Evolutionary conservation across 2,113 vertebrate genomes (phyloP).

Genomic region (Oryzias woworae): DNA sequence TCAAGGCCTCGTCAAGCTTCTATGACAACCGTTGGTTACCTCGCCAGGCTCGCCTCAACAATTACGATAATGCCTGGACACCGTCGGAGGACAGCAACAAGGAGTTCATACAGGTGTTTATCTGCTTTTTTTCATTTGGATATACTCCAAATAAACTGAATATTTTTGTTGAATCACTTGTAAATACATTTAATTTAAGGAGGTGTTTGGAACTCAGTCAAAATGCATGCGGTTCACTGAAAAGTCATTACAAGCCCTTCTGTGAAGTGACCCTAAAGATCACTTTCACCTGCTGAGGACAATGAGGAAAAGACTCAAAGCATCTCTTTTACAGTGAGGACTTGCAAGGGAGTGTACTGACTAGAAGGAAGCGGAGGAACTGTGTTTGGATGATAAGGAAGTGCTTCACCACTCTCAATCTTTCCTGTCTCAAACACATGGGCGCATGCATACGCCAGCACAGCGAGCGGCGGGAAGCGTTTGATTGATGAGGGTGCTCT

Average conservation of each 20-base stretch:
- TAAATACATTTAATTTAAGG: not conserved
- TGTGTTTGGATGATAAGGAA: slow-evolving; percentile 61
- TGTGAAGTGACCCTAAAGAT: slow-evolving; percentile 1
- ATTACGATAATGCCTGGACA: slow-evolving; percentile 95
- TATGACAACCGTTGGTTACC: slow-evolving; percentile 90
- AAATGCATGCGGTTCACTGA: not conserved
- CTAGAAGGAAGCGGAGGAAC: slow-evolving; percentile 44
- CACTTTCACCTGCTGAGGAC: slow-evolving; percentile 3
- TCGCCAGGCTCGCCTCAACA: slow-evolving; percentile 92
- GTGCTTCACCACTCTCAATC: slow-evolving; percentile 53
- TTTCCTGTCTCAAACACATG: slow-evolving; percentile 24
- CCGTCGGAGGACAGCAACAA: slow-evolving; percentile 93
- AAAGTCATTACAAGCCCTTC: slow-evolving; percentile 1
- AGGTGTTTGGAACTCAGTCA: not conserved
- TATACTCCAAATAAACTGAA: too few species aligned
- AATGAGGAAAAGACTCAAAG: slow-evolving; percentile 11
- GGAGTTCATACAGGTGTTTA: slow-evolving; percentile 91
- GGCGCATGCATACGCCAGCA: slow-evolving; percentile 1
- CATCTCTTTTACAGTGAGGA: too few species aligned
- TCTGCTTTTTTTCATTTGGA: not conserved
- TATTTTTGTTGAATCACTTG: too few species aligned
- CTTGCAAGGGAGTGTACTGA: not conserved
- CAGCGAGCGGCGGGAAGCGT: slow-evolving; percentile 17
- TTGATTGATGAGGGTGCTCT: slow-evolving; percentile 76
- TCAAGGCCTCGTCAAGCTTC: slow-evolving; percentile 88